Base-by-base conservation (phyloP, 2,113 vertebrate genomes). In the Zonotrichia leucophrys region DNA sequence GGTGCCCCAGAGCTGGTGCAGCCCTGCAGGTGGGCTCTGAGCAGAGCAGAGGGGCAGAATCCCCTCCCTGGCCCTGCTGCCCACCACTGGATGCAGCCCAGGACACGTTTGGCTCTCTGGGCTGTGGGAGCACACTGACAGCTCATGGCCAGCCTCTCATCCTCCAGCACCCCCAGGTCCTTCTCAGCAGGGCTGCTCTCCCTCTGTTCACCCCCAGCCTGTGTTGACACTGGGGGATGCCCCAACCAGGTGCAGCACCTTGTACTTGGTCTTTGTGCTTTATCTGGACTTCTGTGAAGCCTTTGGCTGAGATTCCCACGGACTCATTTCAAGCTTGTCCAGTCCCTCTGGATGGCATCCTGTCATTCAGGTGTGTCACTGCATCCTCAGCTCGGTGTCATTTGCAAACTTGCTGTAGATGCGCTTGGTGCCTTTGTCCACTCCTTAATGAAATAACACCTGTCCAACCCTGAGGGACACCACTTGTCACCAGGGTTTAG, bases 81-180 rank as follows among this genome's bases (percentile, higher is more conserved):
- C 81, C 81, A 33, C 13, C 81, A 3, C 0, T 31, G 42, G 70
- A 21, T 85, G 62, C 52, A 86, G 44, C 37, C 53, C 44, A 50
- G 52, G 52, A 5, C 20, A 50, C 0, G 0, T 1, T 1, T 50
- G 72, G 13, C 62, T 37, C 1, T 50, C 31, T 77, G 83, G 72
- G 62, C 12, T 66, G 50, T 12, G 6, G 19, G 41, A 3, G 30
- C 72, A 18, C 53, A 50, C 0, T 18, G 69, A 23, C 15, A 47
- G 31, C 13, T 76, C 37, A 5, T 18, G 46, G 1, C 21, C 72
- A 68, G 22, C 37, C 35, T 27, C 52, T 21, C 83, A 31, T 0
- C 27, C 37, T 13, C 5, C 46, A 60, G 33, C 17, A 44, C 1
- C 25, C 0, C 5, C 11, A 44, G 33, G 44, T 19, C 27, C 33